Evolutionary conservation across 2,797 vertebrate genomes (phyloP).

Genomic region (Triplophysa yarkandensis): DNA sequence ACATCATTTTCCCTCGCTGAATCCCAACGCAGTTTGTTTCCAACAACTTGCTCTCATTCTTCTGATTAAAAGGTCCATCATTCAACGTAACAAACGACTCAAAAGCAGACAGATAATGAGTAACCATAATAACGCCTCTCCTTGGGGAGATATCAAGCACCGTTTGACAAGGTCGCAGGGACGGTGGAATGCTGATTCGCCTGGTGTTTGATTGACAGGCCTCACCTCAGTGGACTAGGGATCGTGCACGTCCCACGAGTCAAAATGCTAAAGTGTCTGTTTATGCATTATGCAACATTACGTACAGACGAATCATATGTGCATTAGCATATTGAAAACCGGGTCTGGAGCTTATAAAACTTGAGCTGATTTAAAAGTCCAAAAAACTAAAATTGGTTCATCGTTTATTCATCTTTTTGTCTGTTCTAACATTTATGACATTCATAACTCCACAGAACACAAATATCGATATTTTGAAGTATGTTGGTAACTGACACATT

Average conservation of each 20-base stretch:
- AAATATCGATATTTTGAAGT: too few species aligned
- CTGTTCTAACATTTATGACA: too few species aligned
- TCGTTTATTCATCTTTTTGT: too few species aligned
- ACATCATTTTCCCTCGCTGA: constrained; percentile 24
- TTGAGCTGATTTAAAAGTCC: not conserved
- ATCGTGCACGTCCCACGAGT: constrained; percentile 13
- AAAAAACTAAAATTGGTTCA: too few species aligned
- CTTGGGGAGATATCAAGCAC: constrained; percentile 36
- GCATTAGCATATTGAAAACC: constrained; percentile 34
- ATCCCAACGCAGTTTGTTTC: constrained; percentile 21
- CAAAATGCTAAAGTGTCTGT: constrained; percentile 30
- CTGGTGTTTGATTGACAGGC: constrained; percentile 66
- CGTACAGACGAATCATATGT: constrained; percentile 21
- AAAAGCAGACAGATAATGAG: constrained; percentile 43
- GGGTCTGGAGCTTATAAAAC: not conserved
- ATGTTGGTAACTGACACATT: too few species aligned
- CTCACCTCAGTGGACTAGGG: constrained; percentile 59
- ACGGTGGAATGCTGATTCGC: constrained; percentile 63
- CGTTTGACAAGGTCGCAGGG: constrained; percentile 55
- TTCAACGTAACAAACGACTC: constrained; percentile 49
- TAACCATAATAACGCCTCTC: constrained; percentile 46
- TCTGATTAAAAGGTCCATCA: constrained; percentile 52
- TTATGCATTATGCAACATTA: constrained; percentile 30
- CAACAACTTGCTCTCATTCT: constrained; percentile 27
- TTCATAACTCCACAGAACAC: too few species aligned